Percentiles rank a stretch among this genome's conserved stretches.
Evolutionary conservation across 1,140 invertebrate genomes (phyloP).

Genomic region (Micrasema minimum): DNA sequence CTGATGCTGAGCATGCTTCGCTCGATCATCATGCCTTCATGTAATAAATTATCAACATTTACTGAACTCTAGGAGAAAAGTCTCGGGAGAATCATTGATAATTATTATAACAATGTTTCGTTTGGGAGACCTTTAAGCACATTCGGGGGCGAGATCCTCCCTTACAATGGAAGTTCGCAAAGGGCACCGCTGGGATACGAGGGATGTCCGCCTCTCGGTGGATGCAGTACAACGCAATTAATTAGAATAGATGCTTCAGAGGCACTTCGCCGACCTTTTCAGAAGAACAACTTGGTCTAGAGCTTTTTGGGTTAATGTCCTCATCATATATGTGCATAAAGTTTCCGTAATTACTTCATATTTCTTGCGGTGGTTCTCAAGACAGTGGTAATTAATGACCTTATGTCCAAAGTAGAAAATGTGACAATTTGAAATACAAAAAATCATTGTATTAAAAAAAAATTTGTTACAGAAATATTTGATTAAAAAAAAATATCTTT

Average conservation of each 20-base stretch:
- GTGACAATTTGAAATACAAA: too few relatives aligned
- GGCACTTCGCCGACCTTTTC: slow-evolving; percentile 1
- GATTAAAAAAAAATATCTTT: too few relatives aligned
- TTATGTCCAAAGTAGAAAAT: too few relatives aligned
- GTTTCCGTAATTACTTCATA: slow-evolving; percentile 3
- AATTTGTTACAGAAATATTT: too few relatives aligned
- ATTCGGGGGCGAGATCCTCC: slow-evolving; percentile 32
- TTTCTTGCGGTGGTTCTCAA: slow-evolving; percentile 6
- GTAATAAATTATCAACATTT: too few relatives aligned
- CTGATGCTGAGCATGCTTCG: too few relatives aligned
- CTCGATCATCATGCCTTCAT: too few relatives aligned
- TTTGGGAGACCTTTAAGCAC: slow-evolving; percentile 53
- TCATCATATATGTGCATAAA: slow-evolving; percentile 10
- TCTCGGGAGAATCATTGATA: slow-evolving; percentile 53
- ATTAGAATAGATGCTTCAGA: slow-evolving; percentile 52
- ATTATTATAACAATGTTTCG: slow-evolving; percentile 55
- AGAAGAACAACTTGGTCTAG: slow-evolving; percentile 19
- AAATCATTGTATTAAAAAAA: too few relatives aligned
- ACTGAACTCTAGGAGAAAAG: slow-evolving; percentile 16
- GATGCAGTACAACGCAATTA: slow-evolving; percentile 52
- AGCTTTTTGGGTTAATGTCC: slow-evolving; percentile 30
- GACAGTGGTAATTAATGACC: too few relatives aligned
- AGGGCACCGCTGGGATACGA: slow-evolving; percentile 50
- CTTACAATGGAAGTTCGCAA: slow-evolving; percentile 48
- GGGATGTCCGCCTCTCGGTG: slow-evolving; percentile 51